A percentile compares a stretch with the other conserved stretches of the same genome.
Evolutionary conservation across 2,797 vertebrate genomes (phyloP).

Genomic region (Mus spretus): DNA sequence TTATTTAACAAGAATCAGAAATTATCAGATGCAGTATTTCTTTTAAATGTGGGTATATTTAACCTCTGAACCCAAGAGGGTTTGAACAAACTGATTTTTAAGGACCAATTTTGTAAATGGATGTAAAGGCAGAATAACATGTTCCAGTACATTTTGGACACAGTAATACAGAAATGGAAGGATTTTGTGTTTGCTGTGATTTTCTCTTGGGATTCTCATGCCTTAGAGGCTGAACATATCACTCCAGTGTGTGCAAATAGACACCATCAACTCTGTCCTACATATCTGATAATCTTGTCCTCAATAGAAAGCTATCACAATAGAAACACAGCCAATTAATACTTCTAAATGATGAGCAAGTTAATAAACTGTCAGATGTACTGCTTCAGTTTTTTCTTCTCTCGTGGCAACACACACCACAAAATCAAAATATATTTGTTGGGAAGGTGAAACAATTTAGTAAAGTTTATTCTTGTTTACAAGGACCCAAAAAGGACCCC

Average conservation of each 20-base stretch:
- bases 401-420: slow-evolving; percentile 9
- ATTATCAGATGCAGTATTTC: slow-evolving; percentile 55
- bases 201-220: not conserved
- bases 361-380: slow-evolving; percentile 23
- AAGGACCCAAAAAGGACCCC: not conserved
- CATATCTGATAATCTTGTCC: slow-evolving; percentile 7
- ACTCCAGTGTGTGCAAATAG: not conserved
- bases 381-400: not conserved
- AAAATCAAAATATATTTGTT: slow-evolving; percentile 71
- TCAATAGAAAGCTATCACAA: not conserved
- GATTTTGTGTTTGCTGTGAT: slow-evolving; percentile 12
- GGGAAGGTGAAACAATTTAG: slow-evolving; percentile 3
- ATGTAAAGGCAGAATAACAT: slow-evolving; percentile 5
- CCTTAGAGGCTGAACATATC: not conserved
- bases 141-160: slow-evolving; percentile 45
- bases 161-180: not conserved
- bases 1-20: slow-evolving; percentile 73
- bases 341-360: slow-evolving; percentile 52
- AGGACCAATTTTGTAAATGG: not conserved
- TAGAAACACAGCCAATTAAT: slow-evolving; percentile 26
- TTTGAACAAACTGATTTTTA: slow-evolving; percentile 39
- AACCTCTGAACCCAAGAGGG: slow-evolving; percentile 26
- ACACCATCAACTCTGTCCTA: not conserved
- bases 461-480: not conserved
- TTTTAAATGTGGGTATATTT: slow-evolving; percentile 47